Conservation (phyloP, 92 coral and sea anemone genomes). For the Epizoanthus ramosus region DNA sequence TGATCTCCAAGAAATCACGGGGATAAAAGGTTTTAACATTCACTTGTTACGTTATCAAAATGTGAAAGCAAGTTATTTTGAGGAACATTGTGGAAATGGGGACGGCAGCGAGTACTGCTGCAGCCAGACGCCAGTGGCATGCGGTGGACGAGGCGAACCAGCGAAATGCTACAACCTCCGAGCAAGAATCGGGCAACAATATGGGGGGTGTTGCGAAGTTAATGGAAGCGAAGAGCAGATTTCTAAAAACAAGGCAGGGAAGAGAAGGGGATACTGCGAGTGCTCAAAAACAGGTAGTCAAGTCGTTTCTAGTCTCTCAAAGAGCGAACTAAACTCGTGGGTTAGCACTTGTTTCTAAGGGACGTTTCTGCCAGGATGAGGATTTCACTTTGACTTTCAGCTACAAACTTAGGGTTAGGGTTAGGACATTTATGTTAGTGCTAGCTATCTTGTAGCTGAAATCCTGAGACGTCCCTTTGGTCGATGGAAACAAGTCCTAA, state of each 20-base stretch:
- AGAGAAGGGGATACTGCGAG: slow-evolving; percentile 75
- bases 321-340: too few species aligned
- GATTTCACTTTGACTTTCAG: too few species aligned
- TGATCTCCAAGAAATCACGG: slow-evolving; percentile 20
- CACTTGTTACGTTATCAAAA: background rate
- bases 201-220: slow-evolving; percentile 85
- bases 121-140: slow-evolving; percentile 74
- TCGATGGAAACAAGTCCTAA: too few species aligned
- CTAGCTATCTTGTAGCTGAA: too few species aligned
- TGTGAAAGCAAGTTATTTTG: background rate
- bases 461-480: too few species aligned
- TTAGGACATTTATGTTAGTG: too few species aligned
- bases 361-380: too few species aligned
- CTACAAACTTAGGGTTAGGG: too few species aligned
- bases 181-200: slow-evolving; percentile 56
- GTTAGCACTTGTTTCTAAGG: too few species aligned
- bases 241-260: slow-evolving; percentile 76
- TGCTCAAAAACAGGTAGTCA: slow-evolving; percentile 79
- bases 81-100: slow-evolving; percentile 57
- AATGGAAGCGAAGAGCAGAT: slow-evolving; percentile 91
- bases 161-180: background rate
- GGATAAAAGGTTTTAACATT: background rate
- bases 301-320: background rate
- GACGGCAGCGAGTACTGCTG: slow-evolving; percentile 67
- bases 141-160: slow-evolving; percentile 62